Evolutionary conservation across 2,113 vertebrate species (phyloP), one percentile per base, ranked within the genome.

Genomic region (Thymallus thymallus): DNA sequence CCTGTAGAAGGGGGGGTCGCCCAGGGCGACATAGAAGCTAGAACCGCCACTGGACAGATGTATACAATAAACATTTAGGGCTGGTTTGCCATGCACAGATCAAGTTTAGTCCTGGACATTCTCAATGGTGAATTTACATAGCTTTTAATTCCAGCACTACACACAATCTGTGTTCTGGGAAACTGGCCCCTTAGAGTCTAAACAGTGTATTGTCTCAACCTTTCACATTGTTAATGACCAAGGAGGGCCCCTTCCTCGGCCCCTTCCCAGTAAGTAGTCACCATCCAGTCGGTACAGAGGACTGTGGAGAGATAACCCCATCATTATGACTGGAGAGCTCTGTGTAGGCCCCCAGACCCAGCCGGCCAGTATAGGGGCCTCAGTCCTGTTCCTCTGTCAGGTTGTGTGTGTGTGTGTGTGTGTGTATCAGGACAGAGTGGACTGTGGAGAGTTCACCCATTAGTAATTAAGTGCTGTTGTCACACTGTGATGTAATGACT

Each of bases 381-480:
- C 35, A 41, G 9, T 41, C 9, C 35, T 41, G 35, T 41, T 41
- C 2, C 7, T 7, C 0, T 35, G 6, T 35, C 7, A n/a, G n/a
- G n/a, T n/a, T n/a, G n/a, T n/a, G n/a, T n/a, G 46, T 51, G 46
- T 51, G 45, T 46, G 45, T 46, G 45, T 46, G 45, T 46, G 45
- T 46, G 46, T 51, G 48, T 51, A 14, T 51, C 16, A 41, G 35
- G 3, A 51, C 48, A 51, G 51, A 65, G 71, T 58, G 32, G 26
- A 72, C 67, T 64, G 64, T 67, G 69, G 69, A 66, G 78, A 73
- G 68, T 45, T 78, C 71, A 64, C 76, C 69, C 74, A 70, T 75
- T 72, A 80, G 80, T 83, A 84, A 86, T 86, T 75, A 89, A 82
- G 77, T 78, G 77, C 60, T 67, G 70, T 78, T 85, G 84, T 76